These are phyloP conservation scores for Homarus americanus DNA, from an alignment of 1,140 invertebrate species.

Conservation along the genomic window DNA sequence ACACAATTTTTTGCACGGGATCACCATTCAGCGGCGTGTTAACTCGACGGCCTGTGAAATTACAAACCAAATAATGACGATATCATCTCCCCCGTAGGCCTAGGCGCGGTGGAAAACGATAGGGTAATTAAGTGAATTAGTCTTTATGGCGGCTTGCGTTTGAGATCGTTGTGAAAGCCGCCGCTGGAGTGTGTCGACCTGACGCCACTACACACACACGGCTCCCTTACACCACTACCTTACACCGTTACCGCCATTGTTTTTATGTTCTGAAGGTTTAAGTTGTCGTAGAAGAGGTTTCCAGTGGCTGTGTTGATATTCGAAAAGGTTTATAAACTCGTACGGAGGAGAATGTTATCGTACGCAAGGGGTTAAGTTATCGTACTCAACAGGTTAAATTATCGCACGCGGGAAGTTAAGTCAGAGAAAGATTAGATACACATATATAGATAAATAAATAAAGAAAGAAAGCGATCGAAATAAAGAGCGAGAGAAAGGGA, in stretches of 20 bases:
- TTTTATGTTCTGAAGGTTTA: too few relatives aligned
- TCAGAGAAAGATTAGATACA: too few relatives aligned
- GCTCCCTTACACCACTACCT: neutral
- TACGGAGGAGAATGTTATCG: too few relatives aligned
- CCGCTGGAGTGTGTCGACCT: neutral
- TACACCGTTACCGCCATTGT: neutral
- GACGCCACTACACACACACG: neutral
- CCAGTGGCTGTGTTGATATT: too few relatives aligned
- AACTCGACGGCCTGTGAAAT: conserved; percentile 44
- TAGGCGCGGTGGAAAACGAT: conserved; percentile 2
- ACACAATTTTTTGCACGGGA: conserved; percentile 20
- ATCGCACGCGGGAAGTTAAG: too few relatives aligned
- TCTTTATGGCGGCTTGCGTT: neutral
- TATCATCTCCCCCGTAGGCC: conserved; percentile 44
- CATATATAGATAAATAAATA: too few relatives aligned
- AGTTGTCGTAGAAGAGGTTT: too few relatives aligned
- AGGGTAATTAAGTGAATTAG: conserved; percentile 13
- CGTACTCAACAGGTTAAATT: too few relatives aligned
- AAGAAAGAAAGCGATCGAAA: too few relatives aligned
- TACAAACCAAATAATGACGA: conserved; percentile 35
- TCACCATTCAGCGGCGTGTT: conserved; percentile 9
- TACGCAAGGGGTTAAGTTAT: too few relatives aligned
- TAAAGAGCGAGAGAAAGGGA: too few relatives aligned
- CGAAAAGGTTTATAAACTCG: too few relatives aligned
- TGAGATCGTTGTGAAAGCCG: neutral